Evolutionary conservation across 2,113 vertebrate species (phyloP).

Genomic region (Dasyurus viverrinus): DNA sequence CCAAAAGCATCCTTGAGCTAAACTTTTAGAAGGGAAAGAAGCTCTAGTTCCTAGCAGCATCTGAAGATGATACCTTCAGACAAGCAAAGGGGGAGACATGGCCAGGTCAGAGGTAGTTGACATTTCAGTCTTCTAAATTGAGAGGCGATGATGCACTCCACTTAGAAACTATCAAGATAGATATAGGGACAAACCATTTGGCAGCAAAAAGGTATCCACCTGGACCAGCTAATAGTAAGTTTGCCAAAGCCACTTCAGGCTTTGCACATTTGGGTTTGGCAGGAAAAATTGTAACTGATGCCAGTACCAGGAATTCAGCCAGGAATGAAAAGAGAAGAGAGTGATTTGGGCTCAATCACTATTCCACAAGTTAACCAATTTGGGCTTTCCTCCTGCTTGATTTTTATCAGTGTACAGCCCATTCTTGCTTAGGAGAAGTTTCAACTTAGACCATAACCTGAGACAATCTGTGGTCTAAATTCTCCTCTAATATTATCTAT

Average conservation of each 20-base stretch:
- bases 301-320: slow-evolving; percentile 36
- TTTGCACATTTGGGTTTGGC: slow-evolving; percentile 32
- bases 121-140: slow-evolving; percentile 1
- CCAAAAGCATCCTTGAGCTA: slow-evolving; percentile 63
- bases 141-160: slow-evolving; percentile 18
- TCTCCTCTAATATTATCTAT: background rate
- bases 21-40: slow-evolving; percentile 53
- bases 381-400: background rate
- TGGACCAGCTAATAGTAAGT: slow-evolving; percentile 8
- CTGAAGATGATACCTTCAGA: background rate
- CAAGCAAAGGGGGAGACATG: background rate
- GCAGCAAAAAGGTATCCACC: slow-evolving; percentile 6
- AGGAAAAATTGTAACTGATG: slow-evolving; percentile 23
- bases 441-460: background rate
- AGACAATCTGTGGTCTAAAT: background rate
- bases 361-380: background rate
- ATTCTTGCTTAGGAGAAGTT: background rate
- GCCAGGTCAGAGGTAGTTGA: slow-evolving; percentile 29
- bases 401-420: background rate
- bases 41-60: slow-evolving; percentile 1
- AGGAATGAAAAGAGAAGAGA: slow-evolving; percentile 35
- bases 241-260: background rate
- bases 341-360: background rate
- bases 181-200: slow-evolving; percentile 8
- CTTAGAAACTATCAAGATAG: background rate